phyloP scores from a whole-genome alignment of 2,797 vertebrate species.

The Hyperoplus lanceolatus region DNA sequence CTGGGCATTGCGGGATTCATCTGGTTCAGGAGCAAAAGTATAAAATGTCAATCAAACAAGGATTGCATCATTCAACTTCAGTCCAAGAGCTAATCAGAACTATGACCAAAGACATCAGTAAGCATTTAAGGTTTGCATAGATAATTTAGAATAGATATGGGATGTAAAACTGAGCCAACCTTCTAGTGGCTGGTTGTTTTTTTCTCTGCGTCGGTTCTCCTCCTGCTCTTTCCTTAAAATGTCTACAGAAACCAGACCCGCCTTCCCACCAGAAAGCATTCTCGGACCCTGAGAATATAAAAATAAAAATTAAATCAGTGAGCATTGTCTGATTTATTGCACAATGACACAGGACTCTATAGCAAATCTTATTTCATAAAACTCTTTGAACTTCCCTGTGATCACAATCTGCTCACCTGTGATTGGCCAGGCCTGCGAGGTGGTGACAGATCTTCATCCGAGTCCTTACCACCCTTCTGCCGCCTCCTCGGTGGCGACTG shows the following conservation, averaged over 20 bases:
- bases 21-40: slow-evolving; percentile 73
- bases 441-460: slow-evolving; percentile 83
- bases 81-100: neutral
- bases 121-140: neutral
- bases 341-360: neutral
- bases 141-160: neutral
- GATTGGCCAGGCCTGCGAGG: slow-evolving; percentile 73
- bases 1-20: slow-evolving; percentile 88
- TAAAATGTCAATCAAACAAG: neutral
- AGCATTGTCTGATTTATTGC: neutral
- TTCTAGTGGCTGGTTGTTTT: slow-evolving; percentile 86
- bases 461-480: slow-evolving; percentile 29
- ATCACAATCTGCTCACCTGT: slow-evolving; percentile 58
- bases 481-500: slow-evolving; percentile 85
- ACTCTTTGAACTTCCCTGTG: neutral
- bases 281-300: slow-evolving; percentile 68
- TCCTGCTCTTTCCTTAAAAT: slow-evolving; percentile 90
- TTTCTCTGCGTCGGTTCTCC: slow-evolving; percentile 86
- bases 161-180: slow-evolving; percentile 77
- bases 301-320: neutral
- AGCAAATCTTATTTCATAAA: neutral
- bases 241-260: slow-evolving; percentile 91
- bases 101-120: neutral
- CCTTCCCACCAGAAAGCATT: slow-evolving; percentile 89
- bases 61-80: neutral